Conservation (phyloP, 2,888 invertebrate species). For the Polydrusus tereticollis region DNA sequence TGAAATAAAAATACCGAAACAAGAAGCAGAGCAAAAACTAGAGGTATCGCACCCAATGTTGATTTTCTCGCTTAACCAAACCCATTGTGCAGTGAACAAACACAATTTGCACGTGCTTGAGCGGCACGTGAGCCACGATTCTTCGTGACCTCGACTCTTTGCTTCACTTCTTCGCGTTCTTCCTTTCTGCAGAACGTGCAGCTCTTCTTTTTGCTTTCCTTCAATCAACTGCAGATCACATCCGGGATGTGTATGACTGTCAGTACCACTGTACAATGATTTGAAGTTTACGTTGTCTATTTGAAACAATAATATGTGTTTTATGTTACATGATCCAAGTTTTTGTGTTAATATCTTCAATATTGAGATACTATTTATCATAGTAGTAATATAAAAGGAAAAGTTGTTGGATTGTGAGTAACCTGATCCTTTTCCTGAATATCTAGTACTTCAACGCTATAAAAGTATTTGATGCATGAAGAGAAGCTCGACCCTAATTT, state of each 20-base stretch:
- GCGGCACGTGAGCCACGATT: conserved; percentile 43
- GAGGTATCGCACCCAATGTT: conserved; percentile 18
- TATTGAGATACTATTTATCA: background rate
- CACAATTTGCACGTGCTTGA: conserved; percentile 43
- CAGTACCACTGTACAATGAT: background rate
- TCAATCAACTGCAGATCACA: conserved; percentile 41
- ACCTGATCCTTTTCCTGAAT: too few relatives aligned
- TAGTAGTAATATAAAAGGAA: background rate
- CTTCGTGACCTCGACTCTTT: conserved; percentile 44
- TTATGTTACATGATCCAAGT: background rate
- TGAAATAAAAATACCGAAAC: background rate
- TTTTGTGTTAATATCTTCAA: background rate
- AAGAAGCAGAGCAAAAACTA: background rate
- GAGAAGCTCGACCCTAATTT: too few relatives aligned
- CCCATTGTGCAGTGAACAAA: conserved; percentile 27
- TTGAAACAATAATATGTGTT: background rate
- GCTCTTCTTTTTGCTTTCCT: conserved; percentile 37
- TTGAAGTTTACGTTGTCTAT: background rate
- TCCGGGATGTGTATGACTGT: conserved; percentile 37
- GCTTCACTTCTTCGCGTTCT: conserved; percentile 38
- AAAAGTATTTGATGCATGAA: too few relatives aligned
- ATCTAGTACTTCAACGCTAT: too few relatives aligned
- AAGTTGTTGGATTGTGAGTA: too few relatives aligned
- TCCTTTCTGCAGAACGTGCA: conserved; percentile 38
- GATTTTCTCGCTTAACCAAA: conserved; percentile 24